phyloP scores from a whole-genome alignment of 2,113 vertebrate species.

The Oreotragus oreotragus region DNA sequence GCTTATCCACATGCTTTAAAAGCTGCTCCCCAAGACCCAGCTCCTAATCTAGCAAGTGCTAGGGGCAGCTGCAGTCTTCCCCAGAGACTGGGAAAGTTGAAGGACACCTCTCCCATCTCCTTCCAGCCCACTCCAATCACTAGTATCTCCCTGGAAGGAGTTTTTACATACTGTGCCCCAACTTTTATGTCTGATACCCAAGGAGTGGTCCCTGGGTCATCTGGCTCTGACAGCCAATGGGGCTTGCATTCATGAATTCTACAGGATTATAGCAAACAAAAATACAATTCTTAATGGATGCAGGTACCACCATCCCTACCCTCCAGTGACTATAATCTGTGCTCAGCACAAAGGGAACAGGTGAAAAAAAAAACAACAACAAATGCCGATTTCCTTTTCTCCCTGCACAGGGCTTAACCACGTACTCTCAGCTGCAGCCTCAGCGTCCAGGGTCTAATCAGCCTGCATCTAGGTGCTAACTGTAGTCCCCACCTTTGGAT shows the following conservation, averaged over 20 bases:
- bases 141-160: not conserved
- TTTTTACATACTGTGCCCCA: not conserved
- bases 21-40: not conserved
- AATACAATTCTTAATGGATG: not conserved
- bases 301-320: not conserved
- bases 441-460: not conserved
- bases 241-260: not conserved
- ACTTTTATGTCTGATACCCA: not conserved
- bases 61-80: not conserved
- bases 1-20: not conserved
- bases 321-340: not conserved
- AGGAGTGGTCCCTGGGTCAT: not conserved
- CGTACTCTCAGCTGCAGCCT: not conserved
- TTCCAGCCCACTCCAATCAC: not conserved
- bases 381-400: not conserved
- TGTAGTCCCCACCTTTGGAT: not conserved
- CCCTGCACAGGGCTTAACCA: not conserved
- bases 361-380: not conserved
- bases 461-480: not conserved
- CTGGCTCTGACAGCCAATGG: not conserved
- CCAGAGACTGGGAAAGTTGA: not conserved
- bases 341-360: not conserved
- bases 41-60: not conserved
- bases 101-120: not conserved
- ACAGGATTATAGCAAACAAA: not conserved